phyloP scores from a whole-genome alignment of 2,888 invertebrate species.

The Caenorhabditis becei region DNA sequence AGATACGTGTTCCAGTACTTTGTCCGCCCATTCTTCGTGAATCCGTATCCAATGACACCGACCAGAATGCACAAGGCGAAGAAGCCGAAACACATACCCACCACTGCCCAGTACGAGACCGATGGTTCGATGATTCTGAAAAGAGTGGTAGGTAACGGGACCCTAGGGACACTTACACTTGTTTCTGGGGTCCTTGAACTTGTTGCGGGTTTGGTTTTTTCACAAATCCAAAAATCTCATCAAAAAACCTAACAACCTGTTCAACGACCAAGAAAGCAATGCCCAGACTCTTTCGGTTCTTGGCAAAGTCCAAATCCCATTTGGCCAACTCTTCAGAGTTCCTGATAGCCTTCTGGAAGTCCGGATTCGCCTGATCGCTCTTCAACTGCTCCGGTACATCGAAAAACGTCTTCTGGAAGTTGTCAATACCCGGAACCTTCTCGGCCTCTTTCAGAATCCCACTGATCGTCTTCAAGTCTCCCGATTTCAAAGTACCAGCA shows the following conservation, averaged over 20 bases:
- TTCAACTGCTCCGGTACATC: background rate
- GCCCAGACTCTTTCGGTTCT: background rate
- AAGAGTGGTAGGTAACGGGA: no score
- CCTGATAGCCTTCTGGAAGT: background rate
- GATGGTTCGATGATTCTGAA: no score
- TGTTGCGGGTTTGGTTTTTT: background rate
- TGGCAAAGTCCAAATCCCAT: background rate
- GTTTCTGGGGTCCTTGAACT: background rate
- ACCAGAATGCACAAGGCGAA: background rate
- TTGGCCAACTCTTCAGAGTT: background rate
- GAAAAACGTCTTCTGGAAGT: background rate
- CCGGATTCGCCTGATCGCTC: background rate
- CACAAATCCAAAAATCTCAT: background rate
- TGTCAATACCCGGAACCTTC: no score
- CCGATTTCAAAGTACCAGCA: no score
- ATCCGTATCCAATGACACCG: background rate
- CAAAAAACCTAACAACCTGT: background rate
- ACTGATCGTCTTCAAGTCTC: no score
- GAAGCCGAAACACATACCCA: background rate
- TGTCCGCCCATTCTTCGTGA: background rate
- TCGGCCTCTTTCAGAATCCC: no score
- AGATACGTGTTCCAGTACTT: background rate
- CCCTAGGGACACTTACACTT: no score
- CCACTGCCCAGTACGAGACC: background rate
- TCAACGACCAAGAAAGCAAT: background rate